These are phyloP conservation scores for Poecilus cupreus DNA, from an alignment of 2,888 invertebrate genomes.

Conservation along the genomic window DNA sequence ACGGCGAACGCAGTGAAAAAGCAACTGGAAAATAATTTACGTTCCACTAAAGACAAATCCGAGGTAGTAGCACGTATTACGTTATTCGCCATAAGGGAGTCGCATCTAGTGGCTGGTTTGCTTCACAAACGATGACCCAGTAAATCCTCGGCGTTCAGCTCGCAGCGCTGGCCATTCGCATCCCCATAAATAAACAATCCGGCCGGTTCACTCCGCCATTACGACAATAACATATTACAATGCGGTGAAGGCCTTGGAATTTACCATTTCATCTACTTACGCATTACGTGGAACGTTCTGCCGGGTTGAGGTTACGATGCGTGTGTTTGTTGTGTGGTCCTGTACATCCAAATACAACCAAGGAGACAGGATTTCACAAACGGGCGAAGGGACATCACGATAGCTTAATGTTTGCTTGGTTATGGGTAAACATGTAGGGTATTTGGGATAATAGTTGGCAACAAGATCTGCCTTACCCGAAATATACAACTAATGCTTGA, in stretches of 20 bases:
- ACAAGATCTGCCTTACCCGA: neutral
- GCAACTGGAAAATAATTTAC: conserved; percentile 43
- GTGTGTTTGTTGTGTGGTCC: neutral
- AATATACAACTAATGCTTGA: neutral
- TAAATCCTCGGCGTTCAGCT: conserved; percentile 35
- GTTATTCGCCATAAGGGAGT: conserved; percentile 45
- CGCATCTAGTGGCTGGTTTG: conserved; percentile 1
- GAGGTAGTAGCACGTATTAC: conserved; percentile 4
- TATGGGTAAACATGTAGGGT: neutral
- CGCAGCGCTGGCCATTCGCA: conserved; percentile 10
- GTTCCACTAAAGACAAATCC: conserved; percentile 37
- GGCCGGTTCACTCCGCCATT: conserved; percentile 40
- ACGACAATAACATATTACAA: conserved; percentile 56
- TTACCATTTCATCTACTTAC: conserved; percentile 36
- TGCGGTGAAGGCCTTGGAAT: conserved; percentile 19
- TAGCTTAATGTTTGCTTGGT: neutral
- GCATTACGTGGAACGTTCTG: neutral
- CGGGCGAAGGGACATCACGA: neutral
- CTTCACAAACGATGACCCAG: conserved; percentile 38
- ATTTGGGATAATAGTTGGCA: neutral
- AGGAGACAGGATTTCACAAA: neutral
- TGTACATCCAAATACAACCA: neutral
- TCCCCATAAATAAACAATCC: conserved; percentile 55
- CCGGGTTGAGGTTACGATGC: neutral
- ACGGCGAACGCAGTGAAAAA: neutral